Evolutionary conservation across 2,113 vertebrate genomes (phyloP), one percentile per base, ranked within the genome.

Genomic region (Leptobrachium ailaonicum): DNA sequence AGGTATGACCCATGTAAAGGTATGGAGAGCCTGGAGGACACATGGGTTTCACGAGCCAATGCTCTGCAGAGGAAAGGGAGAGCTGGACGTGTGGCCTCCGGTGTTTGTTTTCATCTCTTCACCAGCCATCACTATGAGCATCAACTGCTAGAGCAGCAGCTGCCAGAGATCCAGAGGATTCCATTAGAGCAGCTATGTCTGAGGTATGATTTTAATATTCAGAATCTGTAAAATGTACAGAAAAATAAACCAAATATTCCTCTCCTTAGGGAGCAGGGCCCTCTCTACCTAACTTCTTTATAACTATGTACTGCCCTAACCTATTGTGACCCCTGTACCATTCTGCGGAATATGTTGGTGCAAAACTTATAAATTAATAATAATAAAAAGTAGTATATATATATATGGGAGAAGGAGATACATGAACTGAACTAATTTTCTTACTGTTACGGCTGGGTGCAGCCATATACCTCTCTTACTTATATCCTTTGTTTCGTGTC

Each of bases 21-120:
- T 85, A 99, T 99, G 97, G 98, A 99, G 86, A 99, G 98, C 85
- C 89, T 99, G 85, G 98, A 99, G 87, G 97, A 98, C 45, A 94
- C 94, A 0, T 98, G 95, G 89, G 95, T 96, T 44, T 99, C 98
- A 62, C 94, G 94, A 80, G 98, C 96, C 81, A 99, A 92, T 0
- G 96, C 98, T 2, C 86, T 99, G 84, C 98, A 99, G 86, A 95
- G 98, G 83, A 95, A 90, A 86, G 98, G 98, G 1, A 87, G 98
- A 76, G 98, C 97, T 0, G 98, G 98, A 32, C 97, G 98, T 0
- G 96, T 99, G 71, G 95, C 96, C 0, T 97, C 97, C 0, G 98
- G 98, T 0, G 90, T 98, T 84, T 99, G 97, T 86, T 98, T 99
- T 86, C 97, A 99, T 82, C 93, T 99, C 78, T 99, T 99, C 88